Evolutionary conservation across 2,888 invertebrate species (phyloP).

Genomic region (Himalopsyche japonica): DNA sequence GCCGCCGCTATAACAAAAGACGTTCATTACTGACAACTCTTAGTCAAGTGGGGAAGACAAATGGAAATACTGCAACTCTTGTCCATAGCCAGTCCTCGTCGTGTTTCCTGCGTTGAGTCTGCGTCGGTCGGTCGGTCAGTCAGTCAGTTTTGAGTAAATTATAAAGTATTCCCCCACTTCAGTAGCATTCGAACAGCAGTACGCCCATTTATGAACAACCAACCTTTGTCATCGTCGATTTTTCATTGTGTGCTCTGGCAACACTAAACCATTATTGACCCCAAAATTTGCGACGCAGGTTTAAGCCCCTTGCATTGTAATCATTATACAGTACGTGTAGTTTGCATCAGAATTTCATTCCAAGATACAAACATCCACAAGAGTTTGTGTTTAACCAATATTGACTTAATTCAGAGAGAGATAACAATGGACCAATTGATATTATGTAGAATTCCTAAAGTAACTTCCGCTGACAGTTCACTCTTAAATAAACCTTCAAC

Average conservation of each 20-base stretch:
- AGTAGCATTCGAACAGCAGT: conserved; percentile 11
- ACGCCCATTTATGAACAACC: background rate
- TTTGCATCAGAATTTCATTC: too few relatives aligned
- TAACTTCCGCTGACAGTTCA: background rate
- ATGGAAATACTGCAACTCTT: conserved; percentile 11
- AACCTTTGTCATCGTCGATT: background rate
- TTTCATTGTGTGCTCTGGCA: background rate
- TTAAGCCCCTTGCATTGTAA: too few relatives aligned
- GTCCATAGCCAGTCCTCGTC: conserved; percentile 22
- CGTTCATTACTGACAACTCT: conserved; percentile 67
- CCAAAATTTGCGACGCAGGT: too few relatives aligned
- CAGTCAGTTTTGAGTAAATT: conserved; percentile 7
- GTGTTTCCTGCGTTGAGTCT: conserved; percentile 28
- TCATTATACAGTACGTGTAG: too few relatives aligned
- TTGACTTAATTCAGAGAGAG: too few relatives aligned
- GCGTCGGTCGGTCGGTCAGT: conserved; percentile 34
- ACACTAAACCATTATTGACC: background rate
- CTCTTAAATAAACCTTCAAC: background rate
- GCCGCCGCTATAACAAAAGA: conserved; percentile 92
- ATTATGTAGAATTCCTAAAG: background rate
- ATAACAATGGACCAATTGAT: background rate
- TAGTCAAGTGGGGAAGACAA: background rate
- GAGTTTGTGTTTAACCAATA: too few relatives aligned
- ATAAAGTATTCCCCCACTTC: conserved; percentile 36
- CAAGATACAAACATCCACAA: too few relatives aligned